Evolutionary conservation across 2,888 invertebrate genomes (phyloP), one percentile per base, ranked within the genome.

Genomic region (Lycaena phlaeas): DNA sequence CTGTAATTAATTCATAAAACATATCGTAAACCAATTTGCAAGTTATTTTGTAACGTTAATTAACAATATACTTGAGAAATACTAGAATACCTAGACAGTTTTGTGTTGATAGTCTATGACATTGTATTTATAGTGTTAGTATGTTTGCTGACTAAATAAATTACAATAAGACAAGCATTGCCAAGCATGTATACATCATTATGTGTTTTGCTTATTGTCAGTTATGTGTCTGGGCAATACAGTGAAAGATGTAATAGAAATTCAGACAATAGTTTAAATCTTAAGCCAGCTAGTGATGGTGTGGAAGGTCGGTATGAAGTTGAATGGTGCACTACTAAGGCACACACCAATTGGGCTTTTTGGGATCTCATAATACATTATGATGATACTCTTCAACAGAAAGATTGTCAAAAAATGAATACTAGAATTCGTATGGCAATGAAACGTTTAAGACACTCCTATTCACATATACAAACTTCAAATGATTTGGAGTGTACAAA

Each of bases 251-350:
- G 73, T 45, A 59, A 52, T 29, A 52, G 59, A n/a, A 40, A 31
- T 6, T 46, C 29, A 2, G 39, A 47, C 4, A 34, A 27, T 9
- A 15, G 39, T 3, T 46, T 58, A 41, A 53, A 54, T 5, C 56
- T 72, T 17, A 48, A 42, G 22, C 59, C 59, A 1, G 51, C 60
- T 0, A 10, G 27, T 1, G 64, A 63, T 29, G 53, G 54, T 0
- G 54, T 66, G 1, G 29, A 15, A 2, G 74, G 68, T n/a, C 59
- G 75, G 4, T 76, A 74, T 46, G 53, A 44, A 2, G 53, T 64
- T 2, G 54, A 65, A 36, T 61, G 64, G 49, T 77, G 77, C 44
- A 59, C 59, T 0, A 11, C 40, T 2, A 12, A 12, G 2, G 49
- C 47, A 1, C 46, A 52, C 6, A 47, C 46, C 2, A 46, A 48